Percentiles rank a stretch among this genome's conserved stretches.
Evolutionary conservation across 2,888 invertebrate genomes (phyloP).

Genomic region (Polydrusus tereticollis): DNA sequence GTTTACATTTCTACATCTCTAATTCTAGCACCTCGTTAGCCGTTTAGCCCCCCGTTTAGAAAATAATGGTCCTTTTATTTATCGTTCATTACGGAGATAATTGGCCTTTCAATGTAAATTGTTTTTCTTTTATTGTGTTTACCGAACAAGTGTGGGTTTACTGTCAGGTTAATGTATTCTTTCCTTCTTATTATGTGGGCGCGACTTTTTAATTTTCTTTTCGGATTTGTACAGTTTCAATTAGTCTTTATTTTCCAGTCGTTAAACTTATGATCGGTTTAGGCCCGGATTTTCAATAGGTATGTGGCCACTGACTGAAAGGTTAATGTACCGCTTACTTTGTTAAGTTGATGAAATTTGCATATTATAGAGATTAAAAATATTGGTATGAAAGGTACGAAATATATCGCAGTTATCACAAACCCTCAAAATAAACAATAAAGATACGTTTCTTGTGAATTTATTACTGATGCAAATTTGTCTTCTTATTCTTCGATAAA

Average conservation of each 20-base stretch:
- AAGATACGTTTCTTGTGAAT: no score
- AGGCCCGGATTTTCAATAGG: no score
- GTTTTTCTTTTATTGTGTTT: slow-evolving; percentile 28
- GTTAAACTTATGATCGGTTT: no score
- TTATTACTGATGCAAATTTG: no score
- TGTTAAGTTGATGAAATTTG: no score
- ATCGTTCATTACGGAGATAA: slow-evolving; percentile 23
- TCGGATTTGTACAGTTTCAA: not conserved
- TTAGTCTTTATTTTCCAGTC: not conserved
- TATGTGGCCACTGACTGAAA: no score
- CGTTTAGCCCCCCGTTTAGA: slow-evolving; percentile 8
- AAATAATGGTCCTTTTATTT: slow-evolving; percentile 25
- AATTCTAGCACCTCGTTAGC: not conserved
- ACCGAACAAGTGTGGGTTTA: slow-evolving; percentile 27
- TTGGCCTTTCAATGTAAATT: slow-evolving; percentile 36
- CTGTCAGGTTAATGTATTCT: slow-evolving; percentile 30
- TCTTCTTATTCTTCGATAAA: no score
- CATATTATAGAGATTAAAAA: no score
- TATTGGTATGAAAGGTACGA: no score
- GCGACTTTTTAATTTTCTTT: not conserved
- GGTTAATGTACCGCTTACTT: no score
- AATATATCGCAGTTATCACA: no score
- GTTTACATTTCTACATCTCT: not conserved
- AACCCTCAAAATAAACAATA: no score
- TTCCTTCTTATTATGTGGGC: slow-evolving; percentile 5